Evolutionary conservation across 2,797 vertebrate genomes (phyloP).

Genomic region (Cossypha heuglini): DNA sequence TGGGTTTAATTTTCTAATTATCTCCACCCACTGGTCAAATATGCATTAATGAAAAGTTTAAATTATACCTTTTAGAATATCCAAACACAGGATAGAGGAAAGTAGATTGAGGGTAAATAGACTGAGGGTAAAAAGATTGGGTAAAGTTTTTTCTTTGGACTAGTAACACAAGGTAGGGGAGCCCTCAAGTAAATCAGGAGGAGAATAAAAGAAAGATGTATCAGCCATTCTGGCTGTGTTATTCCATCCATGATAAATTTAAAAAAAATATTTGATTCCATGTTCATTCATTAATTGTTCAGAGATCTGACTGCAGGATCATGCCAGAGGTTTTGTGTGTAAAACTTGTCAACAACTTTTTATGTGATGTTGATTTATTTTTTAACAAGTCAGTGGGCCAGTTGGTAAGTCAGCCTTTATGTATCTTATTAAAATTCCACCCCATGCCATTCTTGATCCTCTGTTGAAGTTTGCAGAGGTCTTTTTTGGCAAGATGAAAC

Average conservation of each 20-base stretch:
- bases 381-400: not conserved
- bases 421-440: slow-evolving; percentile 7
- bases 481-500: slow-evolving; percentile 14
- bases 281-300: not conserved
- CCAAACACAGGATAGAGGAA: not conserved
- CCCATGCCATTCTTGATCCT: not conserved
- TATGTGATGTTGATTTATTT: not conserved
- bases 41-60: not conserved
- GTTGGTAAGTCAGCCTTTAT: not conserved
- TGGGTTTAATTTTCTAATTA: not conserved
- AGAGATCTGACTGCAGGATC: not conserved
- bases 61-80: not conserved
- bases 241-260: not conserved
- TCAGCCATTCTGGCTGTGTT: not conserved
- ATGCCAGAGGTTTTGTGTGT: not conserved
- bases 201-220: not conserved
- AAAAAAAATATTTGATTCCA: not conserved
- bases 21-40: not conserved
- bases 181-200: not conserved
- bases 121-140: not conserved
- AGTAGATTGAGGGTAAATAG: not conserved
- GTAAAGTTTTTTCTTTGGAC: not conserved
- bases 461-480: slow-evolving; percentile 29
- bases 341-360: not conserved
- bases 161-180: not conserved